Evolutionary conservation across 2,888 invertebrate species (phyloP).

Genomic region (Yponomeuta evonymella): DNA sequence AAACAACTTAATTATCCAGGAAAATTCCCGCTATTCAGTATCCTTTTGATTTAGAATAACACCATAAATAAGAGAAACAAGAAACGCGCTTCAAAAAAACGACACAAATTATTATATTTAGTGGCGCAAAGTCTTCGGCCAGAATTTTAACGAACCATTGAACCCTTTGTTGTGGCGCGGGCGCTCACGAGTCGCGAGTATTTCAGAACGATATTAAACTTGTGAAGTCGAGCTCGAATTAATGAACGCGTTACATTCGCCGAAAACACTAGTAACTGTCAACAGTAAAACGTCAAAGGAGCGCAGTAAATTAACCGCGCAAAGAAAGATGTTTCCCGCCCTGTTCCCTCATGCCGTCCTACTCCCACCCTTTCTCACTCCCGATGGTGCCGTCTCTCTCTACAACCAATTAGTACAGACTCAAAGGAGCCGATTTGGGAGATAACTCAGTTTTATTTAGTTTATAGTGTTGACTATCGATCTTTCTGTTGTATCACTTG

Average conservation of each 20-base stretch:
- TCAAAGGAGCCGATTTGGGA: conserved; percentile 46
- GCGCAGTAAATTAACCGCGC: conserved; percentile 46
- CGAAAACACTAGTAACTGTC: conserved; percentile 53
- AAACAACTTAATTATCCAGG: not conserved
- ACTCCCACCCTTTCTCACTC: conserved; percentile 29
- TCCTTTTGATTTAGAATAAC: conserved; percentile 7
- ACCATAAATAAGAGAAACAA: conserved; percentile 29
- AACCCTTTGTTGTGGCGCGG: conserved; percentile 52
- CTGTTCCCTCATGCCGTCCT: conserved; percentile 29
- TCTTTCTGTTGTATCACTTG: not conserved
- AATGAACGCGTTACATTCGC: conserved; percentile 43
- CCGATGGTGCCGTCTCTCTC: conserved; percentile 38
- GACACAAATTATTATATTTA: conserved; percentile 43
- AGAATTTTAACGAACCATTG: conserved; percentile 60
- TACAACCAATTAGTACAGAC: conserved; percentile 50
- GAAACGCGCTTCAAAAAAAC: conserved; percentile 33
- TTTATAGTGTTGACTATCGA: not conserved
- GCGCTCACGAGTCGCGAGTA: conserved; percentile 46
- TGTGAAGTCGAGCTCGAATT: conserved; percentile 36
- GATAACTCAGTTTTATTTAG: conserved; percentile 19
- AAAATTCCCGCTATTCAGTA: not conserved
- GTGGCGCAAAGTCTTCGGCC: conserved; percentile 27
- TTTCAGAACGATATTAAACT: conserved; percentile 41
- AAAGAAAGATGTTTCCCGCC: conserved; percentile 70
- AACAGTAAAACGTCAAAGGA: conserved; percentile 34